Evolutionary conservation across 2,797 vertebrate species (phyloP).

Genomic region (Cyprinella venusta): DNA sequence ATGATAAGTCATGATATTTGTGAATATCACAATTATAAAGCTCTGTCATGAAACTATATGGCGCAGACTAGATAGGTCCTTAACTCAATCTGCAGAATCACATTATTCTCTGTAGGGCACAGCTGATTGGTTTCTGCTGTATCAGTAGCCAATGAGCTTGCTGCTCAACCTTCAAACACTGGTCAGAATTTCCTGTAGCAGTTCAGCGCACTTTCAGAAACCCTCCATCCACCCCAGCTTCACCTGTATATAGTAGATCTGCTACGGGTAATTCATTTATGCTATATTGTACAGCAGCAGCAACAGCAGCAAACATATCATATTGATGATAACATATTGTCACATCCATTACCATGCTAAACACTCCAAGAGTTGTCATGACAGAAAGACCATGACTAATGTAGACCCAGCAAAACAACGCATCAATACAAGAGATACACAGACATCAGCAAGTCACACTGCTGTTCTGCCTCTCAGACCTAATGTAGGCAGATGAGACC

Average conservation of each 20-base stretch:
- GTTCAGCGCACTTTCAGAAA: background rate
- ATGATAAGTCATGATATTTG: too few relatives aligned
- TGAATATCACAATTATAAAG: too few relatives aligned
- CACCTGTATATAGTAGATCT: background rate
- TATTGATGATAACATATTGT: background rate
- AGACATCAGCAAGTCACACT: slow-evolving; percentile 14
- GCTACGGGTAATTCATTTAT: background rate
- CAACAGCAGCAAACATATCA: too few relatives aligned
- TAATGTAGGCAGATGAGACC: slow-evolving; percentile 54
- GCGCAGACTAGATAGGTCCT: background rate
- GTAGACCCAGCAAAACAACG: background rate
- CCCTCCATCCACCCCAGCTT: background rate
- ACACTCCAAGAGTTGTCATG: background rate
- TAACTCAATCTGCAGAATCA: background rate
- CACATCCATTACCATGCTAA: background rate
- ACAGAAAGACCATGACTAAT: background rate
- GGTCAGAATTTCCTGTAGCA: background rate
- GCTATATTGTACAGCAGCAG: background rate
- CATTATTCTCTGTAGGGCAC: background rate
- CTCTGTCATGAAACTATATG: background rate
- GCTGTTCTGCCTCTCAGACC: slow-evolving; percentile 39
- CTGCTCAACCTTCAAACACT: background rate
- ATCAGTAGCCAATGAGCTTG: too few relatives aligned
- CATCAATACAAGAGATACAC: background rate
- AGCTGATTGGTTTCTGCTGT: background rate